These are phyloP conservation scores for Acanthaster planci DNA, from an alignment of 35 echinoderm and acorn worm genomes.

Conservation along the genomic window DNA sequence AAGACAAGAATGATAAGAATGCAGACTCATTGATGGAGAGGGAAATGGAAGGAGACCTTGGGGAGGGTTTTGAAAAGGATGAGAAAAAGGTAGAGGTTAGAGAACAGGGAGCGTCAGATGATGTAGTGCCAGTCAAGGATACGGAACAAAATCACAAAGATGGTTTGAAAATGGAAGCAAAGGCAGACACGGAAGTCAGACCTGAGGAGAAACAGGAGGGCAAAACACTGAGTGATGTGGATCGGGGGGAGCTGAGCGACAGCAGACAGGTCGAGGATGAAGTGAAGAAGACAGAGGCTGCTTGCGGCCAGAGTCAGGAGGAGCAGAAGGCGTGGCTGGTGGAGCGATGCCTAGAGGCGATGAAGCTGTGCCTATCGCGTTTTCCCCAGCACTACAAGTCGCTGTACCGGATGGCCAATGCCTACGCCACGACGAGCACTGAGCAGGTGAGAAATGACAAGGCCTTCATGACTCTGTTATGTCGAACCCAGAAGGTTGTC, in stretches of 20 bases:
- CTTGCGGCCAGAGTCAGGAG: neutral
- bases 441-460: constrained; percentile 56
- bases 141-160: neutral
- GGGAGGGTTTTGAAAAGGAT: neutral
- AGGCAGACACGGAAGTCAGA: too few relatives aligned
- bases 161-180: neutral
- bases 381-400: constrained; percentile 99
- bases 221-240: neutral
- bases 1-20: too few relatives aligned
- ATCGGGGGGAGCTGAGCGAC: neutral
- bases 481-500: too few relatives aligned
- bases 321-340: constrained; percentile 36
- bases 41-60: constrained; percentile 9
- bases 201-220: too few relatives aligned
- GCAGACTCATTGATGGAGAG: neutral
- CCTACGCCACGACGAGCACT: constrained; percentile 42
- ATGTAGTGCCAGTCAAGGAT: neutral
- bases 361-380: constrained; percentile 72
- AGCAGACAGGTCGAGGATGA: neutral
- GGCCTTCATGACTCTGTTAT: too few relatives aligned
- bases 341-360: constrained; percentile 64
- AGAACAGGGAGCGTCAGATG: neutral
- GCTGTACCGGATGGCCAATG: constrained; percentile 73
- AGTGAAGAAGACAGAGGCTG: neutral
- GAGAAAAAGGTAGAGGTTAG: neutral